Base-by-base conservation (phyloP, 2,797 vertebrate species). In the Notoglanidium macrostoma region DNA sequence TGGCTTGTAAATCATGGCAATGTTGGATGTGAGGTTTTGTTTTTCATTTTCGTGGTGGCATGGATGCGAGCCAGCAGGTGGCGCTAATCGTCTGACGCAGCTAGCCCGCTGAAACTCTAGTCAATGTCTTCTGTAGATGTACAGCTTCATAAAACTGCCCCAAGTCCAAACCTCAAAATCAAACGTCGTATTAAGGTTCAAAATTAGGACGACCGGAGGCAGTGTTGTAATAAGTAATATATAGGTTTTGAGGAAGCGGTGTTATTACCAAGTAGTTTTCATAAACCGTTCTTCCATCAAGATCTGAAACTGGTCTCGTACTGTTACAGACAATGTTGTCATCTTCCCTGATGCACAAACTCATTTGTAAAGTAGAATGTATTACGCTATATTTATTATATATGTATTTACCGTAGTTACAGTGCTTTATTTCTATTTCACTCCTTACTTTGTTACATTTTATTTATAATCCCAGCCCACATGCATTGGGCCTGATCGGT, bases 21-120 rank as follows among this genome's bases (percentile, higher is more conserved):
- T 51, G n/a, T 51, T 73, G 11, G 44, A 49, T 10, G 11, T 46
- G 21, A 12, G 0, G 2, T 73, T 35, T 68, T 23, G 5, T 23
- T n/a, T 74, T 46, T 17, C 2, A 35, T 81, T 59, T 49, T 10
- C 5, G 40, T 55, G 65, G 21, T 57, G 3, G 46, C 21, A 6
- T 73, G 35, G 23, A 35, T 65, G 2, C 21, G 3, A n/a, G 77
- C 82, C 90, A 90, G 81, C 63, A 87, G 85, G 61, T 88, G 89
- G 89, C 77, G 51, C 49, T 55, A 74, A 40, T 15, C 2, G 2
- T 54, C 44, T 14, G 77, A 32, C 10, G 29, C 51, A 57, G n/a
- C 15, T 21, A 57, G 9, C 29, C 29, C 23, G 19, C 55, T 59
- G 5, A 79, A 44, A 59, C 4, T 0, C 5, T 40, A 59, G 29